phyloP scores from a whole-genome alignment of 92 coral and sea anemone species.

The Palythoa caribaeorum region DNA sequence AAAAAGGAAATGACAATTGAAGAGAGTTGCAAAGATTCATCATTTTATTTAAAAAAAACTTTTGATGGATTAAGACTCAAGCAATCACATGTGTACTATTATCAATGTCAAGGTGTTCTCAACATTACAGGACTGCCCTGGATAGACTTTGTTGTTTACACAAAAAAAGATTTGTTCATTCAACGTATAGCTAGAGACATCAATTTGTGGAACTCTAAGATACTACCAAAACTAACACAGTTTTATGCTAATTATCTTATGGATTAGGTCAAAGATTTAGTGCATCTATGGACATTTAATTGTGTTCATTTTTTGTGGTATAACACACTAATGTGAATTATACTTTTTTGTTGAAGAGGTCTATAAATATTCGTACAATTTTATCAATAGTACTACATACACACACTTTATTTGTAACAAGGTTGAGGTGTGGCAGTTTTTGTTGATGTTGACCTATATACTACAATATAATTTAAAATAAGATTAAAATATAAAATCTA shows the following conservation, averaged over 20 bases:
- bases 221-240: constrained; percentile 4
- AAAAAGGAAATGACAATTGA: neutral
- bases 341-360: constrained; percentile 3
- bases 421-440: constrained; percentile 3
- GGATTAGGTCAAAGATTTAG: constrained; percentile 1
- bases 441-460: neutral
- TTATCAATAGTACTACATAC: neutral
- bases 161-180: constrained; percentile 2
- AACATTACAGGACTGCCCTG: constrained; percentile 3
- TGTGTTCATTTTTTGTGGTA: constrained; percentile 1
- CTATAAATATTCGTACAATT: constrained; percentile 1
- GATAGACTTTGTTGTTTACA: constrained; percentile 1
- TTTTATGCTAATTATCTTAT: neutral
- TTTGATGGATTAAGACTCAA: neutral
- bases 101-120: neutral
- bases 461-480: neutral
- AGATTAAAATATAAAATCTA: neutral
- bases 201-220: constrained; percentile 4
- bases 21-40: neutral
- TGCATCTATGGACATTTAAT: constrained; percentile 1
- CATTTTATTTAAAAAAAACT: neutral
- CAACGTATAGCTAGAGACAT: constrained; percentile 1
- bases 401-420: neutral
- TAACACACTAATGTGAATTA: constrained; percentile 2
- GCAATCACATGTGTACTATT: constrained; percentile 1